These are phyloP conservation scores for Drosophila kuntzei DNA, from an alignment of 2,888 invertebrate species.

Conservation along the genomic window DNA sequence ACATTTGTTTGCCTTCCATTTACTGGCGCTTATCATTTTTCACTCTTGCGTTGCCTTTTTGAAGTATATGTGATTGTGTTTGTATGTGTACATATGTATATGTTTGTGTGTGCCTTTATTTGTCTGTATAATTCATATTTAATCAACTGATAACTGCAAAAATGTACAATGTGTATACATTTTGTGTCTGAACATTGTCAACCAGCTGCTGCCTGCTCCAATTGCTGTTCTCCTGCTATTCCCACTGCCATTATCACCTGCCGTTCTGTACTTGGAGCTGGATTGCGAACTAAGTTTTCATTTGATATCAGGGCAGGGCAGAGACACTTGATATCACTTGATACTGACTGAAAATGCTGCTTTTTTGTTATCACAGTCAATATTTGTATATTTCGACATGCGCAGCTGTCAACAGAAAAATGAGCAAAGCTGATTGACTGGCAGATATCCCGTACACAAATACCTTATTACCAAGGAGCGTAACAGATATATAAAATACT, in stretches of 20 bases:
- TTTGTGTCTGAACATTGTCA: slow-evolving; percentile 39
- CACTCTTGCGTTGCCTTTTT: slow-evolving; percentile 24
- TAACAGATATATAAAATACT: too few relatives aligned
- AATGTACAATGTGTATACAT: slow-evolving; percentile 42
- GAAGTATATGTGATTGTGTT: slow-evolving; percentile 9
- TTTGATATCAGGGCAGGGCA: slow-evolving; percentile 20
- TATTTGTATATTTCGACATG: slow-evolving; percentile 26
- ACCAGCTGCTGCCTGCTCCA: slow-evolving; percentile 45
- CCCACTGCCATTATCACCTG: slow-evolving; percentile 73
- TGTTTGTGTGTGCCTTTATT: slow-evolving; percentile 40
- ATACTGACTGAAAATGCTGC: slow-evolving; percentile 11
- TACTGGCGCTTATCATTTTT: slow-evolving; percentile 74
- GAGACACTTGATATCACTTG: slow-evolving; percentile 22
- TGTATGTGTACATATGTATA: slow-evolving; percentile 8
- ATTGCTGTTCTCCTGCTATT: slow-evolving; percentile 77
- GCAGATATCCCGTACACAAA: not conserved
- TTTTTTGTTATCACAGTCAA: slow-evolving; percentile 52
- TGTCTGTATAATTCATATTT: slow-evolving; percentile 79
- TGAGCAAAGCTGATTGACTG: not conserved
- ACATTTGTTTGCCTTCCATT: slow-evolving; percentile 38
- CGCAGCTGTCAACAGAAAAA: slow-evolving; percentile 38
- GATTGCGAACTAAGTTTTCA: slow-evolving; percentile 34
- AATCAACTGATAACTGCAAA: slow-evolving; percentile 76
- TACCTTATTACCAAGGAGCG: too few relatives aligned
- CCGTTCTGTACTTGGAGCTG: slow-evolving; percentile 25